Percentiles rank a stretch among this genome's conserved stretches.
phyloP scores from a whole-genome alignment of 2,113 vertebrate genomes.

The Corythornis madagascariensis region DNA sequence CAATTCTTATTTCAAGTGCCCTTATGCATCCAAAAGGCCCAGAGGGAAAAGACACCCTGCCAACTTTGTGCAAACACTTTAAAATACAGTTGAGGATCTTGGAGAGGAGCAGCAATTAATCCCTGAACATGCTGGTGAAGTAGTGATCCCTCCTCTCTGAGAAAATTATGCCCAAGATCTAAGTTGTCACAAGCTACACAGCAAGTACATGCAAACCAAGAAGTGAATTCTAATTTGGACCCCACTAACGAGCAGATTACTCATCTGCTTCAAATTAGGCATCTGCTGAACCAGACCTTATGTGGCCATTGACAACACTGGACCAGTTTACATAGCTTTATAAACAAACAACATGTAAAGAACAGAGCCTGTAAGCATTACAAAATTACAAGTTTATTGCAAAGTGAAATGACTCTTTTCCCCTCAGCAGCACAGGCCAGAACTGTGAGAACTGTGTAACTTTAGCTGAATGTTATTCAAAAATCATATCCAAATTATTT shows the following conservation, averaged over 20 bases:
- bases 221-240: neutral
- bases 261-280: neutral
- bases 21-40: neutral
- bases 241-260: neutral
- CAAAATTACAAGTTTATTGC: conserved; percentile 52
- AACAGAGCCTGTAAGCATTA: conserved; percentile 1
- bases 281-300: neutral
- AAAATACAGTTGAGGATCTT: neutral
- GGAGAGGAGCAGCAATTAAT: neutral
- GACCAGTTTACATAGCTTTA: neutral
- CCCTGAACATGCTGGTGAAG: neutral
- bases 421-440: neutral
- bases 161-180: neutral
- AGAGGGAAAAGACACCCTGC: neutral
- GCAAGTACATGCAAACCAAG: neutral
- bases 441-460: neutral
- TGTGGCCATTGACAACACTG: neutral
- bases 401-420: neutral
- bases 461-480: neutral
- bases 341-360: neutral
- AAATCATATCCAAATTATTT: neutral
- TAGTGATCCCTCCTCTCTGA: neutral
- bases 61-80: neutral
- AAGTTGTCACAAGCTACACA: neutral
- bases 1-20: neutral